These are phyloP conservation scores for Ceyx melanurus DNA, from an alignment of 2,113 vertebrate genomes.

Conservation along the genomic window DNA sequence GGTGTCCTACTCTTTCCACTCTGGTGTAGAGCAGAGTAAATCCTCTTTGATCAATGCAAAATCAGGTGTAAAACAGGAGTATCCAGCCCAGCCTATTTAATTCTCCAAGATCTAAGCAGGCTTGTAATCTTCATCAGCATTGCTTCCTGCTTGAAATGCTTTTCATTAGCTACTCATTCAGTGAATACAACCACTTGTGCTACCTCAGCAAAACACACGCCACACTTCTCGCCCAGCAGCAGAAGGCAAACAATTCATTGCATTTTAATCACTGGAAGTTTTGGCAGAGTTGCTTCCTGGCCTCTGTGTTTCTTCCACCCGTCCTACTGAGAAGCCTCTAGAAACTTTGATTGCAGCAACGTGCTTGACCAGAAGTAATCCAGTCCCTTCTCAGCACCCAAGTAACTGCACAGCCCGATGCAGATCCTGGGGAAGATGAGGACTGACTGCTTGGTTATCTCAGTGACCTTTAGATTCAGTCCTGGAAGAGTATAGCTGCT, in stretches of 20 bases:
- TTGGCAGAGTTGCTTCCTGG: conserved; percentile 31
- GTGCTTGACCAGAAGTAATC: neutral
- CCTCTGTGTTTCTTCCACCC: neutral
- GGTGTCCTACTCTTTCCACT: neutral
- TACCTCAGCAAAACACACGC: conserved; percentile 61
- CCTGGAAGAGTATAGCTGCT: neutral
- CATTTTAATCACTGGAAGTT: conserved; percentile 37
- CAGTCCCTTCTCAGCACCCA: neutral
- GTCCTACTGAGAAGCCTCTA: neutral
- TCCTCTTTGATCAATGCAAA: conserved; percentile 13
- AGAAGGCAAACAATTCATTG: conserved; percentile 53
- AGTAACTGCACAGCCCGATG: neutral
- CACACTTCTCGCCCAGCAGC: conserved; percentile 50
- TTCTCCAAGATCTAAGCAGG: conserved; percentile 19
- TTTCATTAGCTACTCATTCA: conserved; percentile 72
- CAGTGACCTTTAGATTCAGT: neutral
- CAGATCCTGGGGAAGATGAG: neutral
- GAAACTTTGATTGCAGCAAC: neutral
- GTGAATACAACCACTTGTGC: conserved; percentile 49
- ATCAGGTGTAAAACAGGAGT: conserved; percentile 43
- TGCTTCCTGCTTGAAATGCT: conserved; percentile 61
- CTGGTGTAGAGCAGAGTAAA: neutral
- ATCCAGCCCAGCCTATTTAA: conserved; percentile 34
- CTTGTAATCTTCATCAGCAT: conserved; percentile 36
- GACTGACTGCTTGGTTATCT: neutral